These are phyloP conservation scores for Platyscelio sp. DNA, from an alignment of 2,888 invertebrate species.

Conservation along the genomic window DNA sequence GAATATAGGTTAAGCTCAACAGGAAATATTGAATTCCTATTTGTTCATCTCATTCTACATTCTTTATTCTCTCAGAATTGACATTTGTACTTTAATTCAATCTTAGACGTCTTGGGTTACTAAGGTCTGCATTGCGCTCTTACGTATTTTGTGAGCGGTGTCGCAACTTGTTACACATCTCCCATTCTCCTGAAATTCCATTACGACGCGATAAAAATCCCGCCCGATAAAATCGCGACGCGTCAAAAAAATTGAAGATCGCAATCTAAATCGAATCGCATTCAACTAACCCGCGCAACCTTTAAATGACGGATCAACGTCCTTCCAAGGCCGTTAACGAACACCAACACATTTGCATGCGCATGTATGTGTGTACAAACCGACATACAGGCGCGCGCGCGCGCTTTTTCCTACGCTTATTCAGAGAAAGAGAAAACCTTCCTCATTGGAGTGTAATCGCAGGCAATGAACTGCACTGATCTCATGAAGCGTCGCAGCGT, in stretches of 20 bases:
- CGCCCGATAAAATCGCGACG: slow-evolving; percentile 16
- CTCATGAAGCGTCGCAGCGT: slow-evolving; percentile 26
- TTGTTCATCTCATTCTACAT: too few relatives aligned
- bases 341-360: slow-evolving; percentile 4
- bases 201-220: slow-evolving; percentile 29
- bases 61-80: too few relatives aligned
- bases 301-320: slow-evolving; percentile 64
- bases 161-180: slow-evolving; percentile 27
- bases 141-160: not conserved
- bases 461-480: slow-evolving; percentile 53
- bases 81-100: too few relatives aligned
- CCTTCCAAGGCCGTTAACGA: slow-evolving; percentile 64
- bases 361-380: not conserved
- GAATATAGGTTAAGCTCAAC: too few relatives aligned
- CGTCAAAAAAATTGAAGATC: slow-evolving; percentile 30
- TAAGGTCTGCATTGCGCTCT: too few relatives aligned
- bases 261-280: slow-evolving; percentile 48
- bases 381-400: not conserved
- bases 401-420: slow-evolving; percentile 45
- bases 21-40: too few relatives aligned
- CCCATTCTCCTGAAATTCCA: slow-evolving; percentile 2
- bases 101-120: too few relatives aligned
- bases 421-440: slow-evolving; percentile 62
- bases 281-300: slow-evolving; percentile 53
- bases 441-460: slow-evolving; percentile 56